A percentile compares a stretch with the other conserved stretches of the same genome.
Evolutionary conservation across 2,113 vertebrate genomes (phyloP).

Genomic region (Benitochromis conjunctus): DNA sequence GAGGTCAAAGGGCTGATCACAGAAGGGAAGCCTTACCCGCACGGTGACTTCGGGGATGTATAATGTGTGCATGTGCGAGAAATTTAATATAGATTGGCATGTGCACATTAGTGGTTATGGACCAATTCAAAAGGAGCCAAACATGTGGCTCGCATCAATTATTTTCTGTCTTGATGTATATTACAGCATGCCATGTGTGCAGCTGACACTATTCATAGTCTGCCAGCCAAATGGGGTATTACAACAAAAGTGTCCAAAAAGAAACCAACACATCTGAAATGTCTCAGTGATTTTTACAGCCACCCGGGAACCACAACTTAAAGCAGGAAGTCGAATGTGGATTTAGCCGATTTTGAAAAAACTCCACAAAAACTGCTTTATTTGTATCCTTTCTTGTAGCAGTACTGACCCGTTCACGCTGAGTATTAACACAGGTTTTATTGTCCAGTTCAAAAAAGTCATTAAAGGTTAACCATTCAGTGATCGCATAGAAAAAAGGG

Average conservation of each 20-base stretch:
- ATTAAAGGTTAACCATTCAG: slow-evolving; percentile 48
- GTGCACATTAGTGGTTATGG: slow-evolving; percentile 18
- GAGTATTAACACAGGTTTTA: background rate
- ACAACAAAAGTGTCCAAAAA: slow-evolving; percentile 20
- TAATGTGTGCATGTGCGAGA: slow-evolving; percentile 24
- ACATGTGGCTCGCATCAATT: slow-evolving; percentile 39
- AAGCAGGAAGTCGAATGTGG: slow-evolving; percentile 47
- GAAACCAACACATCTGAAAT: slow-evolving; percentile 25
- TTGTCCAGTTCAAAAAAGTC: slow-evolving; percentile 10
- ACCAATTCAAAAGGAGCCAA: background rate
- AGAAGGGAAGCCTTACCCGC: background rate
- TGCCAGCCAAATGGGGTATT: background rate
- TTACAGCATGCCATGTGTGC: slow-evolving; percentile 22
- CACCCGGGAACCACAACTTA: slow-evolving; percentile 46
- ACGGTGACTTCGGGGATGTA: background rate
- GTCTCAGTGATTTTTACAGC: slow-evolving; percentile 38
- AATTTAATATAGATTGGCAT: slow-evolving; percentile 19
- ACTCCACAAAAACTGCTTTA: slow-evolving; percentile 21
- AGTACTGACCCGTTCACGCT: background rate
- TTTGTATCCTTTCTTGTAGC: slow-evolving; percentile 17
- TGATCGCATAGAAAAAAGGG: background rate
- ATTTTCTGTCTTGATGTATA: background rate
- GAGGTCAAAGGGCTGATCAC: slow-evolving; percentile 23
- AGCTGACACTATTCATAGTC: slow-evolving; percentile 1
- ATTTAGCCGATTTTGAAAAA: slow-evolving; percentile 43